Conservation (phyloP, 2,888 invertebrate species). For the Aquatica leii region DNA sequence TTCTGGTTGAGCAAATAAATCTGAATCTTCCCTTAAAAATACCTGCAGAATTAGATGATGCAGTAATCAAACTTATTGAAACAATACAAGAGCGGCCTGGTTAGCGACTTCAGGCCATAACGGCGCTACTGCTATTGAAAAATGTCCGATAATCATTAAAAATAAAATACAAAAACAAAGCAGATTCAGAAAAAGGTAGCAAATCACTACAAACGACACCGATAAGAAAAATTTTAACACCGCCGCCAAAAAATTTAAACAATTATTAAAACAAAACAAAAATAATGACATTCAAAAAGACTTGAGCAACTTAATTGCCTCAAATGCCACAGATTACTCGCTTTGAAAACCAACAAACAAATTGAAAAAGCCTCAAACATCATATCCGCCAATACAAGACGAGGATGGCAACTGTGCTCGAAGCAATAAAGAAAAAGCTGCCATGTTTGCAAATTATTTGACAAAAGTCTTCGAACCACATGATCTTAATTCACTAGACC, state of each 20-base stretch:
- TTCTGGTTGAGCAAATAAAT: too few relatives aligned
- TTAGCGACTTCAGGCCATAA: too few relatives aligned
- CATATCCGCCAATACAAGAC: too few relatives aligned
- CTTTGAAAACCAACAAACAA: conserved; percentile 12
- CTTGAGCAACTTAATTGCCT: neutral
- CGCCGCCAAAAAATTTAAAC: too few relatives aligned
- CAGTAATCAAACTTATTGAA: neutral
- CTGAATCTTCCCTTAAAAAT: neutral
- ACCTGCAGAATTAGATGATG: neutral
- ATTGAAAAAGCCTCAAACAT: conserved; percentile 14
- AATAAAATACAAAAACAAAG: neutral
- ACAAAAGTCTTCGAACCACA: neutral
- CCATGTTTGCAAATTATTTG: neutral
- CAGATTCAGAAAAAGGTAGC: too few relatives aligned
- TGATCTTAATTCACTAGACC: neutral
- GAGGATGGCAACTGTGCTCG: neutral
- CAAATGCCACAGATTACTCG: neutral
- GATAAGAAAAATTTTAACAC: neutral
- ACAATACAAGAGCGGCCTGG: neutral
- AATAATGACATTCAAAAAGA: neutral
- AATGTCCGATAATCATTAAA: neutral
- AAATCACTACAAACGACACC: neutral
- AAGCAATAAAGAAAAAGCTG: neutral
- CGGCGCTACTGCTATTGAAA: too few relatives aligned
- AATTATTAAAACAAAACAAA: neutral